Percentiles rank a stretch among this genome's conserved stretches.
These are phyloP conservation scores for Neomicropteryx cornuta DNA, from an alignment of 1,140 invertebrate genomes.

Conservation along the genomic window DNA sequence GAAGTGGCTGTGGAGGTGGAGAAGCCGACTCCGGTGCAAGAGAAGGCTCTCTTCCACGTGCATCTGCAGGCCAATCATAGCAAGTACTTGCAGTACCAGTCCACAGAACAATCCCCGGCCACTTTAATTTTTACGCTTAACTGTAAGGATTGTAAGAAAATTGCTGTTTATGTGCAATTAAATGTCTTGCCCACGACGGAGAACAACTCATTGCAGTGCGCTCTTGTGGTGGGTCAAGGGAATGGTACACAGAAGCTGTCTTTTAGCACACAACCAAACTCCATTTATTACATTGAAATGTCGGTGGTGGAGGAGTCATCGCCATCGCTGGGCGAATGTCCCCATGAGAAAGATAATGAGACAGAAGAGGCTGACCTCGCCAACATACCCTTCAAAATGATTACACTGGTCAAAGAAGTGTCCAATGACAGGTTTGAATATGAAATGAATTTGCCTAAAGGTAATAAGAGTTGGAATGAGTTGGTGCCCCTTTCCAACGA, in stretches of 20 bases:
- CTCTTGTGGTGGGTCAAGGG: slow-evolving; percentile 21
- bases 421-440: slow-evolving; percentile 65
- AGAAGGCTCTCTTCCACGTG: no score
- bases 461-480: slow-evolving; percentile 45
- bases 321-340: slow-evolving; percentile 7
- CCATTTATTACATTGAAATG: slow-evolving; percentile 47
- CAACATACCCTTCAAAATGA: slow-evolving; percentile 34
- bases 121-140: slow-evolving; percentile 56
- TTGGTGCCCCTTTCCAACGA: slow-evolving; percentile 50
- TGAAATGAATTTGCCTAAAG: slow-evolving; percentile 43
- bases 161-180: slow-evolving; percentile 27
- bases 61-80: slow-evolving; percentile 9
- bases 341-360: slow-evolving; percentile 12
- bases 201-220: slow-evolving; percentile 25
- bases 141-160: slow-evolving; percentile 31
- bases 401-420: slow-evolving; percentile 52
- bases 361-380: slow-evolving; percentile 18
- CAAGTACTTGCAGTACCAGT: slow-evolving; percentile 8
- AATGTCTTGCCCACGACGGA: slow-evolving; percentile 29
- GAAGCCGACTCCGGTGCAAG: no score
- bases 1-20: no score
- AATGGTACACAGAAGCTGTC: slow-evolving; percentile 20
- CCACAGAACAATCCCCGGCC: slow-evolving; percentile 45
- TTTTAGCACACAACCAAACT: slow-evolving; percentile 42
- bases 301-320: slow-evolving; percentile 14